These are phyloP conservation scores for Eustalomyia histrio DNA, from an alignment of 2,888 invertebrate genomes.

Conservation along the genomic window DNA sequence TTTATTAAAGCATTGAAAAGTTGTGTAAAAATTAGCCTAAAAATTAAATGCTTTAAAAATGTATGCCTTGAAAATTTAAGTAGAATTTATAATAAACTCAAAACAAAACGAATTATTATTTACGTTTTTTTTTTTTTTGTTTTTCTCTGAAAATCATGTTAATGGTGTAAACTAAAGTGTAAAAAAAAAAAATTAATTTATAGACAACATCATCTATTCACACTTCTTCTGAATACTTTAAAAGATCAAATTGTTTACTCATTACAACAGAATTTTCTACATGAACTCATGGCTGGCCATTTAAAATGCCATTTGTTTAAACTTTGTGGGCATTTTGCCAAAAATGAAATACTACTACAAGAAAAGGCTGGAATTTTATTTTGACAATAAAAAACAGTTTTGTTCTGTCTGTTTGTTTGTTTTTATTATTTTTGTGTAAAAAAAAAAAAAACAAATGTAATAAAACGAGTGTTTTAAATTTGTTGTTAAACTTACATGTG, in stretches of 20 bases:
- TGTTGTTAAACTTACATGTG: conserved; percentile 8
- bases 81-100: background rate
- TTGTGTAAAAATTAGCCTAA: background rate
- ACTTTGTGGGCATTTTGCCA: conserved; percentile 30
- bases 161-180: background rate
- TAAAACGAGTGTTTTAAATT: conserved; percentile 18
- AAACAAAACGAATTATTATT: background rate
- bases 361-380: conserved; percentile 39
- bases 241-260: conserved; percentile 29
- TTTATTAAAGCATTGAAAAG: background rate
- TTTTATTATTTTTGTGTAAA: background rate
- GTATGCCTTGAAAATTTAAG: background rate
- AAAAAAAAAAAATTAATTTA: background rate
- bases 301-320: conserved; percentile 56
- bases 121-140: background rate
- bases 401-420: conserved; percentile 11
- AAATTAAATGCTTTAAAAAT: background rate
- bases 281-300: conserved; percentile 20
- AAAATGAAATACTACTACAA: background rate
- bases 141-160: background rate
- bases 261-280: conserved; percentile 29
- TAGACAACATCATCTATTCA: background rate
- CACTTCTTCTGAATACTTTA: background rate
- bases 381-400: conserved; percentile 23
- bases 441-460: background rate